phyloP scores from a whole-genome alignment of 2,797 vertebrate genomes.

The Picus viridis region DNA sequence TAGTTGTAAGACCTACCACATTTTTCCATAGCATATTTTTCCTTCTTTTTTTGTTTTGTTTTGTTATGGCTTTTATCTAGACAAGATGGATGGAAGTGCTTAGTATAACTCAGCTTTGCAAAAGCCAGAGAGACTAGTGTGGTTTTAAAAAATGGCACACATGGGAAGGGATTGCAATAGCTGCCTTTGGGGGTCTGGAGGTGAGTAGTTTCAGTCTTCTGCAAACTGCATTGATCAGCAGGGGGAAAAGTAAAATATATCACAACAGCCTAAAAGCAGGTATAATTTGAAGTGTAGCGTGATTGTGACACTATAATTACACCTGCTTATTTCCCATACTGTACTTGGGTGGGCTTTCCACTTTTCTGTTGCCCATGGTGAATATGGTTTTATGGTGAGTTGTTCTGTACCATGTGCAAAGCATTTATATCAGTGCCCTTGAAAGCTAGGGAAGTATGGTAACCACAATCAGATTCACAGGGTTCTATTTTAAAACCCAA shows the following conservation, averaged over 20 bases:
- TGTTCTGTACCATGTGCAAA: not conserved
- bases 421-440: not conserved
- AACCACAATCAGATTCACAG: not conserved
- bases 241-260: not conserved
- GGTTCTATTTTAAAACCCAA: not conserved
- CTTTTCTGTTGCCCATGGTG: not conserved
- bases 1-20: rapidly evolving
- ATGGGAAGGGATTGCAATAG: not conserved
- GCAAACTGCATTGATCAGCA: not conserved
- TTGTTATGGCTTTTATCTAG: not conserved
- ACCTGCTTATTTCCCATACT: not conserved
- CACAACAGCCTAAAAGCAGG: not conserved
- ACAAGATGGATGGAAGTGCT: not conserved
- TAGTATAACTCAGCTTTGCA: not conserved
- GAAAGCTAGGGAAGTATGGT: not conserved
- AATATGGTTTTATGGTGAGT: too few species aligned
- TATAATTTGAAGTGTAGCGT: not conserved
- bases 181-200: not conserved
- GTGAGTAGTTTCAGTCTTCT: not conserved
- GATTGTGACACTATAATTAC: not conserved
- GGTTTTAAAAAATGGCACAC: not conserved
- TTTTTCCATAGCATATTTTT: not conserved
- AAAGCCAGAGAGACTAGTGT: not conserved
- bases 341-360: not conserved
- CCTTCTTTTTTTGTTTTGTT: too few species aligned